Percentiles rank a stretch among this genome's conserved stretches.
These are phyloP conservation scores for Tuta absoluta DNA, from an alignment of 2,888 invertebrate genomes.

Conservation along the genomic window DNA sequence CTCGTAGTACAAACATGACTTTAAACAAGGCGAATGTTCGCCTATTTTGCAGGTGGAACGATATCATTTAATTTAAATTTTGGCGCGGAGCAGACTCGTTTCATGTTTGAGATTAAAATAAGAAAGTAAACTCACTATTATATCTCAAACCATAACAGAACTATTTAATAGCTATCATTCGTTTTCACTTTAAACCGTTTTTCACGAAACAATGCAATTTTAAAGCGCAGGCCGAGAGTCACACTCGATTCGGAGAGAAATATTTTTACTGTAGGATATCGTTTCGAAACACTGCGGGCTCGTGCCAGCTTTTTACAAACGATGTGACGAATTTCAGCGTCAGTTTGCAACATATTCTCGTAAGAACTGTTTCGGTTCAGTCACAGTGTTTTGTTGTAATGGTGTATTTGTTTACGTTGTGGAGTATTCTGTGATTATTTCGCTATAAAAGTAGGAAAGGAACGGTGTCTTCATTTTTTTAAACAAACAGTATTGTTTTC, in stretches of 20 bases:
- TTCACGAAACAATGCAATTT: not conserved
- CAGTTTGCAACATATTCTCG: slow-evolving; percentile 58
- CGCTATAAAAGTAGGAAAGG: not conserved
- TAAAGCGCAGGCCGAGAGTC: not conserved
- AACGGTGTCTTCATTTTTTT: not conserved
- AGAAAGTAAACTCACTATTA: not conserved
- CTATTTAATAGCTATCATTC: too few relatives aligned
- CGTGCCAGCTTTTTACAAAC: slow-evolving; percentile 34
- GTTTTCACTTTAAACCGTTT: not conserved
- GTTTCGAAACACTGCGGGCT: slow-evolving; percentile 30
- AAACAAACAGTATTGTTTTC: too few relatives aligned
- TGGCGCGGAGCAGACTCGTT: not conserved
- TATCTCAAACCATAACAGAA: too few relatives aligned
- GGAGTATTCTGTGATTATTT: not conserved
- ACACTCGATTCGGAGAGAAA: not conserved
- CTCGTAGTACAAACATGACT: not conserved
- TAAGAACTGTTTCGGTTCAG: slow-evolving; percentile 36
- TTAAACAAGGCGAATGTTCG: slow-evolving; percentile 5
- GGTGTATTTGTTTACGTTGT: not conserved
- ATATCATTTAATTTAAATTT: not conserved
- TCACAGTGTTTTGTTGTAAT: not conserved
- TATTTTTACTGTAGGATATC: slow-evolving; percentile 8
- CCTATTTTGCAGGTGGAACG: not conserved
- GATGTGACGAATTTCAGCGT: slow-evolving; percentile 57
- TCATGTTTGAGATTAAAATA: not conserved